Evolutionary conservation across 2,888 invertebrate genomes (phyloP).

Genomic region (Linnaemya vulpina): DNA sequence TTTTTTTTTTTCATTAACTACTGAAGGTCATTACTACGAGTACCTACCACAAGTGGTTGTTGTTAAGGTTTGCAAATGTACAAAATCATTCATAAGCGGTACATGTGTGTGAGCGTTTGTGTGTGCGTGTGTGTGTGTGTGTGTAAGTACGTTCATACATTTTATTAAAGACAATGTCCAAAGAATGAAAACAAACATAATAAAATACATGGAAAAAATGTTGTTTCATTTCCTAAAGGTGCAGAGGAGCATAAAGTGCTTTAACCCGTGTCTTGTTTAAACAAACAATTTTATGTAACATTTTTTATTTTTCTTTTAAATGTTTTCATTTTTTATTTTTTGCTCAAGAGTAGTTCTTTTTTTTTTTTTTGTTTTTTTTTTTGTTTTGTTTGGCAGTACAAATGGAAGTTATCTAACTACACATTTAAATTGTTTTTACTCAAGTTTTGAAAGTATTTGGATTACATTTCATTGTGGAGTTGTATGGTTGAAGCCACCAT

Average conservation of each 20-base stretch:
- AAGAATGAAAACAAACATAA: conserved; percentile 33
- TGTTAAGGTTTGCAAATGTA: conserved; percentile 40
- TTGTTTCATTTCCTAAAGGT: conserved; percentile 58
- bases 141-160: background rate
- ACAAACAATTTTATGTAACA: conserved; percentile 62
- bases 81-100: conserved; percentile 5
- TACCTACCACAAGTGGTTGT: conserved; percentile 38
- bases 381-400: too few relatives aligned
- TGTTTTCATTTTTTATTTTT: conserved; percentile 21
- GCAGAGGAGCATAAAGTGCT: conserved; percentile 70
- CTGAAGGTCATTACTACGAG: conserved; percentile 72
- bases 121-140: too few relatives aligned
- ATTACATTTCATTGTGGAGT: conserved; percentile 4
- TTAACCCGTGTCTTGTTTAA: conserved; percentile 64
- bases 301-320: too few relatives aligned
- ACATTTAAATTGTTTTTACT: conserved; percentile 4
- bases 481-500: background rate
- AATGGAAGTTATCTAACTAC: conserved; percentile 49
- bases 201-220: conserved; percentile 63
- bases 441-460: conserved; percentile 7
- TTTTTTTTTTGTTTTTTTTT: too few relatives aligned
- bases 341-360: conserved; percentile 33
- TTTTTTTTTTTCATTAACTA: conserved; percentile 49
- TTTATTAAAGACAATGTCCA: conserved; percentile 14
- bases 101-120: background rate